phyloP scores from a whole-genome alignment of 30 jellyfish, hydroid and myxozoan genomes.

The Turritopsis rubra region DNA sequence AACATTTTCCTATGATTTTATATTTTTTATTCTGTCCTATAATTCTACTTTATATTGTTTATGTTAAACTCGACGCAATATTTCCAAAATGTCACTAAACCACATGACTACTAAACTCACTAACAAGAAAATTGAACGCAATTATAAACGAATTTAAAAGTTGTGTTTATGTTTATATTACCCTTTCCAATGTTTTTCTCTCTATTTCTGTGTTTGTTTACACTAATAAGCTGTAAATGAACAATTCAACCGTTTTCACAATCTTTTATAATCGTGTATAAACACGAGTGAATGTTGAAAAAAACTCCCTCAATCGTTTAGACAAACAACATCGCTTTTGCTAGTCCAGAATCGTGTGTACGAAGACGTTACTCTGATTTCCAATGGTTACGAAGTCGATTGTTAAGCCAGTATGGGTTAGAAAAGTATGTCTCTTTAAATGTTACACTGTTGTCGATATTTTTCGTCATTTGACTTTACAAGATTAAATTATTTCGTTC shows the following conservation, averaged over 20 bases:
- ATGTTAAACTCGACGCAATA: too few species aligned
- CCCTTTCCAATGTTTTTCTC: not conserved
- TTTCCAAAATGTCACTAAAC: too few species aligned
- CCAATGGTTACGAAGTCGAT: conserved; percentile 89
- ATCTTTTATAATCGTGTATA: not conserved
- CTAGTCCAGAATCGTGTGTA: conserved; percentile 66
- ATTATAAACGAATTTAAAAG: too few species aligned
- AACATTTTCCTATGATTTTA: too few species aligned
- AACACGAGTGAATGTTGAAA: too few species aligned
- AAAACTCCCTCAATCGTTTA: conserved; percentile 12
- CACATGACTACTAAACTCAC: too few species aligned
- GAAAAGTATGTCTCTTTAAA: conserved; percentile 43
- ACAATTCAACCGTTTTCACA: not conserved
- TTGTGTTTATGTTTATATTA: too few species aligned
- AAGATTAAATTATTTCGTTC: too few species aligned
- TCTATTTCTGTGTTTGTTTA: not conserved
- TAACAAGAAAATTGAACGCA: too few species aligned
- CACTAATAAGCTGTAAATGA: not conserved
- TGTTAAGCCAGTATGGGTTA: conserved; percentile 49
- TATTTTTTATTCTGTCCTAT: too few species aligned
- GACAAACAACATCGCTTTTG: conserved; percentile 90
- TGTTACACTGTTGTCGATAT: not conserved
- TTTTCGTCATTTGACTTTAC: too few species aligned
- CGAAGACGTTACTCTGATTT: conserved; percentile 92
- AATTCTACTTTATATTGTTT: too few species aligned